Conservation (phyloP, 1,140 invertebrate species). For the Scaptomyza pallida region DNA sequence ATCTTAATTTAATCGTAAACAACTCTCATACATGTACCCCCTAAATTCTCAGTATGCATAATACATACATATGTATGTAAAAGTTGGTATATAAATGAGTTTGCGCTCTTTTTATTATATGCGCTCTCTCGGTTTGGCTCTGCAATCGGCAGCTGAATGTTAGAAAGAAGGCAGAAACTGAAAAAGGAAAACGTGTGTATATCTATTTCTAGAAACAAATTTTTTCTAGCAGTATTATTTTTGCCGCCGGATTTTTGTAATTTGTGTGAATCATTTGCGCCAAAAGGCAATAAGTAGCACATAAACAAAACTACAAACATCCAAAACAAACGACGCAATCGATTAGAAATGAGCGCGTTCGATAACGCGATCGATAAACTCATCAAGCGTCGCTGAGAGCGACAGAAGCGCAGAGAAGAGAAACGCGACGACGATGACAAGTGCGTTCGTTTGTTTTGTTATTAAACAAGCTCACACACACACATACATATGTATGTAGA, state of each 20-base stretch:
- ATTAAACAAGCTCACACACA: conserved; percentile 36
- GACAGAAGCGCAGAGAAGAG: neutral
- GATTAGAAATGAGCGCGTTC: conserved; percentile 32
- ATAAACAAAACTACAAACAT: conserved; percentile 58
- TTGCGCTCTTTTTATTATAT: conserved; percentile 28
- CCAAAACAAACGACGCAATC: conserved; percentile 21
- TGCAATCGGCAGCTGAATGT: conserved; percentile 30
- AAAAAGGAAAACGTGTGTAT: conserved; percentile 79
- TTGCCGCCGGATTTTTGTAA: conserved; percentile 40
- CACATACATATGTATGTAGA: neutral
- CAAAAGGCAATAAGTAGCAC: conserved; percentile 27
- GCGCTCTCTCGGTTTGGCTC: conserved; percentile 6
- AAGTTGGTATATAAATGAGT: conserved; percentile 39
- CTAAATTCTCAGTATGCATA: neutral
- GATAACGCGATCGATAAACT: conserved; percentile 34
- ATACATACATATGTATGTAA: conserved; percentile 11
- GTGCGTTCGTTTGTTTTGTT: conserved; percentile 55
- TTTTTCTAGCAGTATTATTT: conserved; percentile 49
- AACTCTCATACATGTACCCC: conserved; percentile 44
- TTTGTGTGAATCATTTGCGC: conserved; percentile 59
- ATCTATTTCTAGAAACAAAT: conserved; percentile 73
- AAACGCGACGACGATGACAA: conserved; percentile 33
- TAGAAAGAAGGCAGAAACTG: conserved; percentile 46
- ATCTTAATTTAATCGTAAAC: conserved; percentile 79
- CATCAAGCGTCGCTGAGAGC: conserved; percentile 23